Percentiles rank a stretch among this genome's conserved stretches.
phyloP scores from a whole-genome alignment of 1,140 invertebrate genomes.

The Cherax quadricarinatus region DNA sequence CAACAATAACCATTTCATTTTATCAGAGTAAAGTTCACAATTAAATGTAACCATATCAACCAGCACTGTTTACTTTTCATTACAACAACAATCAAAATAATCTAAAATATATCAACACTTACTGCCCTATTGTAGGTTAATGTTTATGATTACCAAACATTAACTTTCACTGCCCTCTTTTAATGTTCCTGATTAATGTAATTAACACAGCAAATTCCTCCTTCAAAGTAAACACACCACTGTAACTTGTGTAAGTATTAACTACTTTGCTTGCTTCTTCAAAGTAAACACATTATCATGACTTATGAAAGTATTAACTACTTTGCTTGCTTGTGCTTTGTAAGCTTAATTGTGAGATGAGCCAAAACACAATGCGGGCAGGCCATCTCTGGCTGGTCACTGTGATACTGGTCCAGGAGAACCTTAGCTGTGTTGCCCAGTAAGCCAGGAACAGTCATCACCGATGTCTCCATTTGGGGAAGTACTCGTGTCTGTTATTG shows the following conservation, averaged over 20 bases:
- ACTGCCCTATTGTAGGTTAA: background rate
- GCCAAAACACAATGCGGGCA: constrained; percentile 72
- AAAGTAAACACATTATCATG: no score
- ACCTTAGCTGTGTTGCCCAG: constrained; percentile 67
- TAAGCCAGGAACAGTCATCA: constrained; percentile 66
- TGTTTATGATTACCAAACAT: background rate
- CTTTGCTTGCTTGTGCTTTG: constrained; percentile 66
- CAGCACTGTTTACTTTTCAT: background rate
- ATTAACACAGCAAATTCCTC: no score
- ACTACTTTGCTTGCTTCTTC: constrained; percentile 32
- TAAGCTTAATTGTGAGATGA: constrained; percentile 70
- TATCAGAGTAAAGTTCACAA: background rate
- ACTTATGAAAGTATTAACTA: background rate
- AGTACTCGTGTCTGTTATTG: constrained; percentile 52
- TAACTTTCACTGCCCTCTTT: background rate
- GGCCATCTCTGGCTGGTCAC: constrained; percentile 70
- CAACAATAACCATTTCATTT: no score
- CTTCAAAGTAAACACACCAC: no score
- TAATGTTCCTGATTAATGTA: background rate
- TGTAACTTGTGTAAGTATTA: background rate
- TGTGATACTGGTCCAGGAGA: constrained; percentile 70
- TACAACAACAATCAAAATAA: background rate
- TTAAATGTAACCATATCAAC: background rate
- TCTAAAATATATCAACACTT: background rate
- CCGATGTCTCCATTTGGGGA: constrained; percentile 66